Conservation (phyloP, 2,113 vertebrate genomes). For the Onychorhynchus coronatus region DNA sequence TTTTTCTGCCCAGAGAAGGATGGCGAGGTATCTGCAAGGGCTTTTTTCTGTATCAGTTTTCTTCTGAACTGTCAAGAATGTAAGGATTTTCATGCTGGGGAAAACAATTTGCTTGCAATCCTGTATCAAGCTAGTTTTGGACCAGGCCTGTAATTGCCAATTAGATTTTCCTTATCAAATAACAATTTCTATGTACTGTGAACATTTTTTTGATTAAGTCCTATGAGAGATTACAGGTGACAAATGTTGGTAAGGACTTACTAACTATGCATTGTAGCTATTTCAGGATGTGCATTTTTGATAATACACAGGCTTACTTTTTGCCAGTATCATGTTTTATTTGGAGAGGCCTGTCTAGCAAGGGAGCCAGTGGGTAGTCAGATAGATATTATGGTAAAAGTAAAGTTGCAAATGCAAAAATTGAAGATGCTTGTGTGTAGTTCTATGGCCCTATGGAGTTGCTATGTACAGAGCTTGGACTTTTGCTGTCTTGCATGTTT, state of each 20-base stretch:
- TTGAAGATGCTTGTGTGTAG: neutral
- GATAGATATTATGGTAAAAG: neutral
- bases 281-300: neutral
- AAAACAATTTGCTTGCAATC: neutral
- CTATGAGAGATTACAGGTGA: neutral
- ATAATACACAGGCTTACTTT: neutral
- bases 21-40: neutral
- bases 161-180: neutral
- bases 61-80: neutral
- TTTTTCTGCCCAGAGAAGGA: neutral
- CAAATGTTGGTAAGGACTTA: neutral
- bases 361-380: neutral
- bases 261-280: neutral
- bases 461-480: neutral
- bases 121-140: neutral
- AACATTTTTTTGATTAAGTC: neutral
- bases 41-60: neutral
- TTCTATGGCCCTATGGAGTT: neutral
- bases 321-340: neutral
- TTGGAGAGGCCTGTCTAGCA: neutral
- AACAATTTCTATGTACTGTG: neutral
- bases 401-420: neutral
- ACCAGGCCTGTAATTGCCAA: neutral
- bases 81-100: neutral
- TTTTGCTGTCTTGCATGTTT: neutral